Base-by-base conservation (phyloP, 37 sponge, comb jelly and placozoan genomes). In the Lycopodina hypogea region DNA sequence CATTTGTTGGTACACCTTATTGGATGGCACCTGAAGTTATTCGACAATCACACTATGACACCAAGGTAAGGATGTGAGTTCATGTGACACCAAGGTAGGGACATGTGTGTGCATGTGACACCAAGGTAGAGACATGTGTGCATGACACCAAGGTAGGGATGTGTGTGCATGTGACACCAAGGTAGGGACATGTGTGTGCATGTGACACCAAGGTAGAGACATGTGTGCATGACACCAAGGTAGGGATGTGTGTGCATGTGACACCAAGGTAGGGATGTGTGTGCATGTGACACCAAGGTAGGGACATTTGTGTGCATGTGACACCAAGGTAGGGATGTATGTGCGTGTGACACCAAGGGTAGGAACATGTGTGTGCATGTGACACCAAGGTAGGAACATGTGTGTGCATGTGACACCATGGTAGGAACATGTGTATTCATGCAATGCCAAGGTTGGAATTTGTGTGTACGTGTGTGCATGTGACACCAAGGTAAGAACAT, bases 1-100 rank as follows among this genome's bases (percentile, higher is more conserved):
- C 97, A 2, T 94, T 97, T 84, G 97, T 97, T 9, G 97, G 94
- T n/a, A 92, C 91, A 2, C 94, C 94, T 37, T 94, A 90, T 42
- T 94, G 94, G 94, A 94, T 94, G 94, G 94, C 94, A 32, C 94
- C 95, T 24, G 92, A 94, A 69, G 97, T 96, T 57, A 96, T 96
- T 66, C 93, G 87, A 32, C 97, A 93, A 79, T 82, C 91, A 11
- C 83, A 83, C 18, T 96, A 96, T 76, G 93, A 96, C 53, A 88
- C 89, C 29, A 87, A 90, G 90, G 94, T 93, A 2, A 56, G 77
- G 51, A n/a, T 29, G 30, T 60, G 29, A 17, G 28, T 28, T 17
- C 61, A 29, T 23, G 29, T 28, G 17, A 14, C 18, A 53, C 17
- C 56, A 53, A 29, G 4, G 61, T 12, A 61, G 84, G 85, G 22